phyloP scores from a whole-genome alignment of 2,113 vertebrate species.

The Macrotus californicus region DNA sequence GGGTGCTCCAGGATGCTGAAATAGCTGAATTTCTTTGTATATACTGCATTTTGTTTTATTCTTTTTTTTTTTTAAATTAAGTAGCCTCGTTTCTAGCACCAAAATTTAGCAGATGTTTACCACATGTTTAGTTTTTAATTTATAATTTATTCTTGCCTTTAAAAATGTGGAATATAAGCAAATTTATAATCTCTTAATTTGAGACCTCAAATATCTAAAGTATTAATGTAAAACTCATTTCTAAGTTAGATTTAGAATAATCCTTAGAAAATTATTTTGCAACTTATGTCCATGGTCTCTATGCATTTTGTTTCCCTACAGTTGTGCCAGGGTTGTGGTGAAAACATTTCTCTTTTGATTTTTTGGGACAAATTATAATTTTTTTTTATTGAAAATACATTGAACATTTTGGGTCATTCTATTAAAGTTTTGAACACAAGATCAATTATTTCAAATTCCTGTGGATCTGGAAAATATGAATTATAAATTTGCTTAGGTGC shows the following conservation, averaged over 20 bases:
- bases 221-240: background rate
- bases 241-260: background rate
- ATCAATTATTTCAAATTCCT: background rate
- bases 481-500: background rate
- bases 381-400: background rate
- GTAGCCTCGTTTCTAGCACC: background rate
- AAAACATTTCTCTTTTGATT: background rate
- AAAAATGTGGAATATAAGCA: background rate
- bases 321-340: background rate
- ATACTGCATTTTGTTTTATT: background rate
- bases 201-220: background rate
- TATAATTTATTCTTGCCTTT: slow-evolving; percentile 31
- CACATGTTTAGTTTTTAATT: background rate
- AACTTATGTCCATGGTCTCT: background rate
- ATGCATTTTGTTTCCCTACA: background rate
- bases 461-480: background rate
- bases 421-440: slow-evolving; percentile 8
- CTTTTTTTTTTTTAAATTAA: no score
- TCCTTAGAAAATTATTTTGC: background rate
- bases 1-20: background rate
- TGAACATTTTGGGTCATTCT: background rate
- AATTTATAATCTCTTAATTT: background rate
- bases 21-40: background rate
- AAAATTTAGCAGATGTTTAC: slow-evolving; percentile 27
- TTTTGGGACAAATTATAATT: background rate